A percentile compares a stretch with the other conserved stretches of the same genome.
Evolutionary conservation across 1,140 invertebrate species (phyloP).

Genomic region (Drosophila tristis): DNA sequence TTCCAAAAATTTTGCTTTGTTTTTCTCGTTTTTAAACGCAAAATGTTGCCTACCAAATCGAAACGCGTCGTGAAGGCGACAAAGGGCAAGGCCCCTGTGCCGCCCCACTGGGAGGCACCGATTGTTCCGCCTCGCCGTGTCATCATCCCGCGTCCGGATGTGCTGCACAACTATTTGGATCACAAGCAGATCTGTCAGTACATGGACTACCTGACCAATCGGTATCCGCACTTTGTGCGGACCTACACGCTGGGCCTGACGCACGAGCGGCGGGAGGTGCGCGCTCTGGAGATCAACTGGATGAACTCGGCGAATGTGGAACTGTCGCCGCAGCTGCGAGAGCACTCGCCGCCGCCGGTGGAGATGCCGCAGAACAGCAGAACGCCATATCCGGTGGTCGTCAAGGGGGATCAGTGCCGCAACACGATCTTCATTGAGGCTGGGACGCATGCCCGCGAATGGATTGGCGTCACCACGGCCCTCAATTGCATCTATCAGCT

Average conservation of each 20-base stretch:
- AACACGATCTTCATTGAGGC: conserved; percentile 85
- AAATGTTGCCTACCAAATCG: conserved; percentile 48
- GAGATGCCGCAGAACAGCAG: not conserved
- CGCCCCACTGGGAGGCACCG: not conserved
- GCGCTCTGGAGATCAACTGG: conserved; percentile 85
- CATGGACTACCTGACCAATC: conserved; percentile 81
- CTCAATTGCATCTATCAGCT: conserved; percentile 88
- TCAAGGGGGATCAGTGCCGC: conserved; percentile 29
- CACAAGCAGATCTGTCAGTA: conserved; percentile 81
- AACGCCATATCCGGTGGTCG: conserved; percentile 32
- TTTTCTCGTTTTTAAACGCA: not conserved
- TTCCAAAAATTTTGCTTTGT: not conserved
- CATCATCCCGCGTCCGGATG: conserved; percentile 65
- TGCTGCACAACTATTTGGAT: conserved; percentile 71
- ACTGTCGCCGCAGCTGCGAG: conserved; percentile 31
- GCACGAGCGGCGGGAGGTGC: conserved; percentile 85
- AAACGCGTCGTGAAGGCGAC: conserved; percentile 49
- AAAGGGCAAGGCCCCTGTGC: conserved; percentile 15
- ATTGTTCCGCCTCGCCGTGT: conserved; percentile 32
- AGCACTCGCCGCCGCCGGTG: conserved; percentile 28
- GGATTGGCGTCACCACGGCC: conserved; percentile 87
- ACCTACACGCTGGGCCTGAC: conserved; percentile 85
- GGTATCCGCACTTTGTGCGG: conserved; percentile 84
- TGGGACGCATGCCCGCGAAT: conserved; percentile 88
- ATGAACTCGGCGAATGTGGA: conserved; percentile 60